Percentiles rank a stretch among this genome's conserved stretches.
phyloP scores from a whole-genome alignment of 2,888 invertebrate species.

The Oligia strigilis region DNA sequence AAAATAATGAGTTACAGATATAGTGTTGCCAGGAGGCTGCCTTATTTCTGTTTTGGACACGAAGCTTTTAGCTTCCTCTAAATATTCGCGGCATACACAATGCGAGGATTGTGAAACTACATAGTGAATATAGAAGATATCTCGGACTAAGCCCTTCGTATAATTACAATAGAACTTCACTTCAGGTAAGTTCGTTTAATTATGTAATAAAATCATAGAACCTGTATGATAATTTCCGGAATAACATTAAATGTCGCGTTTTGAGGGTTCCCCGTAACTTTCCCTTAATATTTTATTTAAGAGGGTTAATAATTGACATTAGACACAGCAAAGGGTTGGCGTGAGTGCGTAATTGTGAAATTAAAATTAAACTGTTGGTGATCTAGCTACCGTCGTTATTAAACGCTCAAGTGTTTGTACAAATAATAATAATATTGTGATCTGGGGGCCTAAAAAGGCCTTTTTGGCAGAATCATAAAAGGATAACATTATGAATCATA shows the following conservation, averaged over 20 bases:
- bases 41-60: no score
- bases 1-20: no score
- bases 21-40: no score
- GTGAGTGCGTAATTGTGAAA: slow-evolving; percentile 45
- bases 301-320: slow-evolving; percentile 55
- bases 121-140: no score
- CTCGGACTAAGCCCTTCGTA: no score
- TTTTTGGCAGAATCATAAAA: no score
- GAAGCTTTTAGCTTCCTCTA: no score
- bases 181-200: no score
- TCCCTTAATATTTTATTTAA: slow-evolving; percentile 56
- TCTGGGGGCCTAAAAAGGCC: background rate
- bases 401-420: slow-evolving; percentile 43
- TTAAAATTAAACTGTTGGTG: slow-evolving; percentile 56
- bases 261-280: slow-evolving; percentile 24
- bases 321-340: slow-evolving; percentile 42
- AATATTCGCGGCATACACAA: no score
- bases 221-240: slow-evolving; percentile 33
- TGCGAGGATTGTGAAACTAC: no score
- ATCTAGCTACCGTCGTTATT: slow-evolving; percentile 44
- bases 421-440: slow-evolving; percentile 45
- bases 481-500: no score
- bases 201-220: slow-evolving; percentile 37
- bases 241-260: slow-evolving; percentile 25
- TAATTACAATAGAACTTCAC: no score